Evolutionary conservation across 2,888 invertebrate genomes (phyloP), one percentile per base, ranked within the genome.

Genomic region (Aethes cnicana): DNA sequence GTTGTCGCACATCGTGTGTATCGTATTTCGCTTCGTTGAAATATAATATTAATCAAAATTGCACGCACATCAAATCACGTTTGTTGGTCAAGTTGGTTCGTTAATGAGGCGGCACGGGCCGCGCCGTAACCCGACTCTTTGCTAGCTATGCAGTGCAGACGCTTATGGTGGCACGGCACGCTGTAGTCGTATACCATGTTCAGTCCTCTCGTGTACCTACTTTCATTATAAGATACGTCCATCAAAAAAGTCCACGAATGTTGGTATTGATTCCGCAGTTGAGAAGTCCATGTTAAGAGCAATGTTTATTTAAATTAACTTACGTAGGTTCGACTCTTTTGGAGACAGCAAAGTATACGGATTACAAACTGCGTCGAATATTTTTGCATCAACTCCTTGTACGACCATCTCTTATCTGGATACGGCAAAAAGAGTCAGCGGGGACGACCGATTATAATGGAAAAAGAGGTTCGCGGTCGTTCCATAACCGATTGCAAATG

Each of bases 401-500:
- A 71, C 61, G 69, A 67, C 68, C 75, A 67, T 71, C 67, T 68
- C 69, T 75, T 76, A 69, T 78, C 72, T 69, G 73, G 66, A 67
- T 57, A 59, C 37, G 46, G 68, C 67, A 79, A 83, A 84, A 85
- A 81, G 68, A 80, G 72, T 70, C 72, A 76, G 72, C 75, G 72
- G 72, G 73, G 77, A 78, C 81, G 73, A 76, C 79, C 81, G 87
- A 86, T 87, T 87, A 86, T 86, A 87, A 82, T 84, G 77, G 82
- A 87, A 87, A 89, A 89, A 87, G 82, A 84, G 81, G 78, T 84
- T 77, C 79, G 82, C 77, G 77, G 75, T 74, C 86, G 85, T 85
- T 84, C 87, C 87, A 87, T 87, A 88, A 88, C 83, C 79, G 87
- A 84, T 88, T 86, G 88, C 86, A 89, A 89, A 89, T 88, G 84